Percentiles rank a stretch among this genome's conserved stretches.
Conservation (phyloP, 2,113 vertebrate genomes). For the Psettodes erumei region DNA sequence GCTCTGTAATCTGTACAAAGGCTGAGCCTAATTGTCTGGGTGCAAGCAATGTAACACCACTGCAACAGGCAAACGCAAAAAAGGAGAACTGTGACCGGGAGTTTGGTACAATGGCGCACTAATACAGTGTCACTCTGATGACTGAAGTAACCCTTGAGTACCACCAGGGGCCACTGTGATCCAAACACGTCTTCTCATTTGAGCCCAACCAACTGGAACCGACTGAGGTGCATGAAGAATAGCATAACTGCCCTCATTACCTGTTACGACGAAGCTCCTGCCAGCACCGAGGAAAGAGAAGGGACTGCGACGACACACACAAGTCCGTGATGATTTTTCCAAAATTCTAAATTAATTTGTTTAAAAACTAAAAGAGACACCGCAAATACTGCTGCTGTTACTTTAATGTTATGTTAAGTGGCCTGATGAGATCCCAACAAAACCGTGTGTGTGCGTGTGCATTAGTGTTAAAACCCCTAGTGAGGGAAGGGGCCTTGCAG, state of each 20-base stretch:
- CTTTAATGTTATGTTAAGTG: constrained; percentile 38
- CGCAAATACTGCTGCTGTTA: constrained; percentile 16
- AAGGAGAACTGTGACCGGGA: background rate
- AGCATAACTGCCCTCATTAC: constrained; percentile 6
- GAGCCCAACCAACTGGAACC: constrained; percentile 3
- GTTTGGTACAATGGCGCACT: background rate
- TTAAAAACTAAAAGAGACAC: constrained; percentile 29
- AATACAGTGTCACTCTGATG: background rate
- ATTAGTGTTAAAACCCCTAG: constrained; percentile 2
- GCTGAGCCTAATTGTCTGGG: background rate
- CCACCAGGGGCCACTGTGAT: constrained; percentile 36
- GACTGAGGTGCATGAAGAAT: constrained; percentile 8
- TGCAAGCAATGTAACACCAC: background rate
- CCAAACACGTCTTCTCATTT: constrained; percentile 9
- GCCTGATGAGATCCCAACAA: constrained; percentile 1
- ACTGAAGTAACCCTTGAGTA: background rate
- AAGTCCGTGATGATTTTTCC: background rate
- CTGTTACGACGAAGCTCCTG: constrained; percentile 4
- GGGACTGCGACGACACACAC: constrained; percentile 4
- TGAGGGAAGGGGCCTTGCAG: constrained; percentile 33
- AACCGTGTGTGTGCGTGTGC: constrained; percentile 8
- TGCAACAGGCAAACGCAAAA: background rate
- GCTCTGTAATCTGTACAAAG: background rate
- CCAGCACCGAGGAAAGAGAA: background rate
- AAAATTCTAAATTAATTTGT: constrained; percentile 17